Percentiles rank a stretch among this genome's conserved stretches.
These are phyloP conservation scores for Sceloporus tristichus DNA, from an alignment of 2,113 vertebrate species.

Conservation along the genomic window DNA sequence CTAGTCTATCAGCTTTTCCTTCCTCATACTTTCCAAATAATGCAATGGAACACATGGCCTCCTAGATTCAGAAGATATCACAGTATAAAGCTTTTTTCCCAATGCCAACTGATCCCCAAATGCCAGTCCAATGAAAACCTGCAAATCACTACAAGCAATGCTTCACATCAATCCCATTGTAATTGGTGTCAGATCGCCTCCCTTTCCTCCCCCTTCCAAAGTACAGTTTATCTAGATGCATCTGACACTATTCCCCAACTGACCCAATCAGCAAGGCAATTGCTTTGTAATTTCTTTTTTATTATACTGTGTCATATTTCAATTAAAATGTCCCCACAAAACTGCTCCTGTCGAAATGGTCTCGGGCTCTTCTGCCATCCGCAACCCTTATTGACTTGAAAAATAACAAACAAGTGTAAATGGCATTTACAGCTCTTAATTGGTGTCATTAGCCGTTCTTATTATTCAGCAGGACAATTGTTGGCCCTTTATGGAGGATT, in stretches of 20 bases:
- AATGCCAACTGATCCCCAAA: neutral
- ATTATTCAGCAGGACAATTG: slow-evolving; percentile 81
- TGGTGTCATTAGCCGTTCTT: slow-evolving; percentile 80
- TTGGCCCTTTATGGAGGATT: slow-evolving; percentile 80
- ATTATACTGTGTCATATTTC: slow-evolving; percentile 57
- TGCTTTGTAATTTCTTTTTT: slow-evolving; percentile 45
- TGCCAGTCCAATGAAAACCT: neutral
- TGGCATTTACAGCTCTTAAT: slow-evolving; percentile 81
- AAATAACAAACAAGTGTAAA: slow-evolving; percentile 83
- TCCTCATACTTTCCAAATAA: neutral
- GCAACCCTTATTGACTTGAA: slow-evolving; percentile 77
- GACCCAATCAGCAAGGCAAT: slow-evolving; percentile 49
- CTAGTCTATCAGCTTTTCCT: no score
- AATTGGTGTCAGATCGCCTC: neutral
- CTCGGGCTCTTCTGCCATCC: slow-evolving; percentile 65
- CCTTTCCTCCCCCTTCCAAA: neutral
- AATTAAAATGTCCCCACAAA: slow-evolving; percentile 65
- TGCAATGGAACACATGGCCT: no score
- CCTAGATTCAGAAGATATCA: neutral
- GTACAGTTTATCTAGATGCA: neutral
- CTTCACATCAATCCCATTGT: neutral
- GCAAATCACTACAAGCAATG: neutral
- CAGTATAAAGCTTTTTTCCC: no score
- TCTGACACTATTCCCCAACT: slow-evolving; percentile 11
- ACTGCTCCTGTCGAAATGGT: slow-evolving; percentile 66